phyloP scores from a whole-genome alignment of 2,888 invertebrate genomes.

The Lasioglossum malachurum region DNA sequence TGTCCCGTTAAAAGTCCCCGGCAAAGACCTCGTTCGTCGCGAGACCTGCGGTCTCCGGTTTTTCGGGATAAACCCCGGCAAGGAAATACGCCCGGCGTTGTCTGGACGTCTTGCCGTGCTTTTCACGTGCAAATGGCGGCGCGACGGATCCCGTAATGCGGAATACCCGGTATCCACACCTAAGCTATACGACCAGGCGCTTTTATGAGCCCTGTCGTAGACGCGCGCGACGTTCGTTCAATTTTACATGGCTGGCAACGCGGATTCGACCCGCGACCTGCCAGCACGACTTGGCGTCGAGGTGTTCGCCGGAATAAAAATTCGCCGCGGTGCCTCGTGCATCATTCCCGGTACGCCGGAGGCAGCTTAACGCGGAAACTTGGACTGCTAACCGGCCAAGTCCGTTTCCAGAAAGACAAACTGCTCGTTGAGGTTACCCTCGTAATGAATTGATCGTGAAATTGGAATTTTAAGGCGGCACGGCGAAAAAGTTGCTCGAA shows the following conservation, averaged over 20 bases:
- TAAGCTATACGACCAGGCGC: constrained; percentile 33
- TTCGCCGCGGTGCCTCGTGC: constrained; percentile 60
- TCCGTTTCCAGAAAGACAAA: constrained; percentile 14
- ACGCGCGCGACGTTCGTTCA: constrained; percentile 55
- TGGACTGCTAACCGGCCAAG: constrained; percentile 33
- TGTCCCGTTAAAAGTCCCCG: constrained; percentile 7
- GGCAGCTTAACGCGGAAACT: constrained; percentile 72
- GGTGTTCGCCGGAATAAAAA: constrained; percentile 66
- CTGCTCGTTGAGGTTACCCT: not conserved
- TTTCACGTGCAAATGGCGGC: constrained; percentile 32
- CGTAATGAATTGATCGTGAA: constrained; percentile 6
- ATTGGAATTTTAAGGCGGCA: not conserved
- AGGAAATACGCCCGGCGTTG: constrained; percentile 22
- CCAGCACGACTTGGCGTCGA: constrained; percentile 25
- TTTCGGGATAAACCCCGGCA: constrained; percentile 22
- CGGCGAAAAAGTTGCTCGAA: not conserved
- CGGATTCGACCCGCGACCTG: constrained; percentile 31
- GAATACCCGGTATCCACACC: not conserved
- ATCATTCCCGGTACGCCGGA: constrained; percentile 55
- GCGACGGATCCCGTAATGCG: constrained; percentile 2
- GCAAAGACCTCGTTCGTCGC: not conserved
- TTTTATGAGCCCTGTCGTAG: constrained; percentile 49
- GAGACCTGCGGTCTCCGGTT: not conserved
- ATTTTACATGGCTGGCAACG: constrained; percentile 36
- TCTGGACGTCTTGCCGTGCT: constrained; percentile 3